Evolutionary conservation across 2,797 vertebrate genomes (phyloP), one percentile per base, ranked within the genome.

Genomic region (Halcyon badia): DNA sequence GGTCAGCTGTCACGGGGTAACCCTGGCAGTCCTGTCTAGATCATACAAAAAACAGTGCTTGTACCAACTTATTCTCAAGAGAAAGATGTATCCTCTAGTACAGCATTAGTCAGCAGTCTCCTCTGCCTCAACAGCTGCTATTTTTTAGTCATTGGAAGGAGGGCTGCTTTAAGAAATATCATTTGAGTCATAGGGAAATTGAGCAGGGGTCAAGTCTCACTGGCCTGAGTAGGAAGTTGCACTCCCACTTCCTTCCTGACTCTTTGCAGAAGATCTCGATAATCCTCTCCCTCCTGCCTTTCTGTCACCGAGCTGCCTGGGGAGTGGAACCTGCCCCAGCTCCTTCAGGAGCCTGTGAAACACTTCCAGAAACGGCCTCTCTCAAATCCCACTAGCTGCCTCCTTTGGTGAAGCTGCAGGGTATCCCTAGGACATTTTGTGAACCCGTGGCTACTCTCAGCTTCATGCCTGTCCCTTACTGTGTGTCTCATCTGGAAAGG

Each of bases 111-210:
- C 89, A 96, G 94, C 90, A 87, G 18, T 79, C 78, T 73, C 57
- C 65, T 80, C 49, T 92, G 41, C 69, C 71, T 91, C 76, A 90
- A 75, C 66, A 83, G 57, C 54, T 95, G 64, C 68, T 93, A 70
- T 88, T 72, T 88, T 93, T 88, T 77, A 71, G 41, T 64, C 75
- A 71, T 10, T 83, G 64, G 70, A 94, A 93, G 73, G 31, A 93
- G n/a, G 37, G 60, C 31, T 96, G 88, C 90, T 87, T 96, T 82
- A 92, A 96, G 88, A 95, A 97, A 94, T 83, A 92, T 14, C 61
- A 79, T 70, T 95, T 97, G 94, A 95, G 83, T 94, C 94, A 94
- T 7, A 82, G 56, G 77, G 64, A 89, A 90, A 82, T 65, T 44
- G 57, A 93, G 76, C 83, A 82, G 46, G 30, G 81, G 91, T 95